Conservation (phyloP, 2,888 invertebrate species). For the Ophraella communa region DNA sequence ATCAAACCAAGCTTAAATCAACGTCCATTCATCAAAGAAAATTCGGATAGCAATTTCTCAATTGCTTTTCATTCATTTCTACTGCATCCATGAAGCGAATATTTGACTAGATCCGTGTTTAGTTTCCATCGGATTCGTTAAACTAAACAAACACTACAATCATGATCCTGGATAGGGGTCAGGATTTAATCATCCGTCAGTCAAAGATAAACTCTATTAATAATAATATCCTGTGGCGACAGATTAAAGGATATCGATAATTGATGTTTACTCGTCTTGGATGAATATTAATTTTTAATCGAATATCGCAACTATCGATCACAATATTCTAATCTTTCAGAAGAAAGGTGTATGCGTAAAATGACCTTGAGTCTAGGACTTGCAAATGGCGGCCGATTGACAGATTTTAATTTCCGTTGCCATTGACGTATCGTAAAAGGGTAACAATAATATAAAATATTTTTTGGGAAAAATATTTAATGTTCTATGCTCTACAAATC, state of each 20-base stretch:
- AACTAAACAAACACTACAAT: slow-evolving; percentile 43
- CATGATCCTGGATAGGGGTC: slow-evolving; percentile 46
- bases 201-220: slow-evolving; percentile 45
- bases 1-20: neutral
- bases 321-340: no score
- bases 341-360: no score
- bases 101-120: slow-evolving; percentile 42
- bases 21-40: slow-evolving; percentile 36
- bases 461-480: no score
- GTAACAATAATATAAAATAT: no score
- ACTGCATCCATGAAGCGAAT: slow-evolving; percentile 17
- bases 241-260: slow-evolving; percentile 43
- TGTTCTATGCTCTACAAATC: no score
- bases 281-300: neutral
- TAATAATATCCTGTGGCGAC: slow-evolving; percentile 35
- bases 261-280: slow-evolving; percentile 37
- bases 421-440: no score
- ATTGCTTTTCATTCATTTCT: slow-evolving; percentile 9
- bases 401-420: no score
- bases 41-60: slow-evolving; percentile 27
- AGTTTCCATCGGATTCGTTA: slow-evolving; percentile 46
- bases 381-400: no score
- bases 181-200: slow-evolving; percentile 44
- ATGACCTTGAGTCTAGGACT: no score
- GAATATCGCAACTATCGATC: no score